Conservation (phyloP, 2,113 vertebrate genomes). For the Strix uralensis region DNA sequence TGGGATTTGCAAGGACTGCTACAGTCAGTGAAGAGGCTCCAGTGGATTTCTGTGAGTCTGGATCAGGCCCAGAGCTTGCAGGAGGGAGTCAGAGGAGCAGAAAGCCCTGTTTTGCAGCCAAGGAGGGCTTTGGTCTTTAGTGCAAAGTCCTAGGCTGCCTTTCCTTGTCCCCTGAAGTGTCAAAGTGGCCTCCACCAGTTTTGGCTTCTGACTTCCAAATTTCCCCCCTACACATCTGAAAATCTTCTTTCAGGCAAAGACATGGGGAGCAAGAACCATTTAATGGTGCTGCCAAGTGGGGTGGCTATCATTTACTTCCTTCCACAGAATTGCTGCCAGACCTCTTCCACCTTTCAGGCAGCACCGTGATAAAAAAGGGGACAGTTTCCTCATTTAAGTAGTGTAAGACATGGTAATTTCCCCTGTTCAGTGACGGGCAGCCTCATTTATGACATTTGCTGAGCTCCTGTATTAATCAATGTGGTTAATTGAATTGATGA, state of each 20-base stretch:
- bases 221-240: not conserved
- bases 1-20: not conserved
- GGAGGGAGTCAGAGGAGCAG: not conserved
- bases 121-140: not conserved
- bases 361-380: accelerated
- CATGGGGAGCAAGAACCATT: not conserved
- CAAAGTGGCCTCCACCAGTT: not conserved
- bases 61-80: not conserved
- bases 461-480: not conserved
- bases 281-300: not conserved
- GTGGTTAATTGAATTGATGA: not conserved
- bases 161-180: not conserved
- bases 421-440: not conserved
- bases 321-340: not conserved
- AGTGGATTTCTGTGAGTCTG: not conserved
- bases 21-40: not conserved
- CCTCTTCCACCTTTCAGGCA: not conserved
- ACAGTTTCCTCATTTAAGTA: not conserved
- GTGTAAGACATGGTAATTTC: not conserved
- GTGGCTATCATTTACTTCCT: not conserved
- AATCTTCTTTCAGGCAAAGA: not conserved
- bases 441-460: not conserved
- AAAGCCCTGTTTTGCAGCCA: not conserved
- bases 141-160: not conserved
- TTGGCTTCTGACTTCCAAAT: not conserved